Conservation (phyloP, 2,113 vertebrate species). For the Ascaphus truei region DNA sequence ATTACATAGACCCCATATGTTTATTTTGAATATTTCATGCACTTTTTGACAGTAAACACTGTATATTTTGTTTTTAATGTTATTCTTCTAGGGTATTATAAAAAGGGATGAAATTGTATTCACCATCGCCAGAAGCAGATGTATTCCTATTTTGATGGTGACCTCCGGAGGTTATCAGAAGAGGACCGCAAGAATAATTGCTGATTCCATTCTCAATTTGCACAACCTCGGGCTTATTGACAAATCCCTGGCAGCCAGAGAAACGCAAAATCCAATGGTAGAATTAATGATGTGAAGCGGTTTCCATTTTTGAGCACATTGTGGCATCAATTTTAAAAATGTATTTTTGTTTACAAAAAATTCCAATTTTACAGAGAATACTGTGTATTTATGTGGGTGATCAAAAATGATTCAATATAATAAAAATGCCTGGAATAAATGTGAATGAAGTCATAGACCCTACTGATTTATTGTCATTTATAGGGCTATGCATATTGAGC, state of each 20-base stretch:
- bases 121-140: conserved; percentile 62
- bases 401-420: too few species aligned
- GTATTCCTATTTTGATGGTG: conserved; percentile 89
- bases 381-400: conserved; percentile 14
- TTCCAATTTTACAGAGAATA: not conserved
- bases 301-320: not conserved
- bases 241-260: conserved; percentile 32
- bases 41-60: too few species aligned
- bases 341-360: not conserved
- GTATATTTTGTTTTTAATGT: too few species aligned
- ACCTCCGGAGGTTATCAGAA: conserved; percentile 94
- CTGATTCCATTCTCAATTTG: conserved; percentile 92
- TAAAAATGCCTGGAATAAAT: too few species aligned
- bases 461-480: too few species aligned
- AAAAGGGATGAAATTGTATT: conserved; percentile 88
- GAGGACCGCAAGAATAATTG: conserved; percentile 88
- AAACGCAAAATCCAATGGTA: conserved; percentile 46
- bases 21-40: too few species aligned
- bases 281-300: conserved; percentile 43
- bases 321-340: not conserved
- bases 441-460: too few species aligned
- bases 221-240: conserved; percentile 72
- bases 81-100: conserved; percentile 77
- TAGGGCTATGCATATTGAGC: too few species aligned
- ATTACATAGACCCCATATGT: too few species aligned